Conservation (phyloP, 1,140 invertebrate species). For the Ectropis grisescens region DNA sequence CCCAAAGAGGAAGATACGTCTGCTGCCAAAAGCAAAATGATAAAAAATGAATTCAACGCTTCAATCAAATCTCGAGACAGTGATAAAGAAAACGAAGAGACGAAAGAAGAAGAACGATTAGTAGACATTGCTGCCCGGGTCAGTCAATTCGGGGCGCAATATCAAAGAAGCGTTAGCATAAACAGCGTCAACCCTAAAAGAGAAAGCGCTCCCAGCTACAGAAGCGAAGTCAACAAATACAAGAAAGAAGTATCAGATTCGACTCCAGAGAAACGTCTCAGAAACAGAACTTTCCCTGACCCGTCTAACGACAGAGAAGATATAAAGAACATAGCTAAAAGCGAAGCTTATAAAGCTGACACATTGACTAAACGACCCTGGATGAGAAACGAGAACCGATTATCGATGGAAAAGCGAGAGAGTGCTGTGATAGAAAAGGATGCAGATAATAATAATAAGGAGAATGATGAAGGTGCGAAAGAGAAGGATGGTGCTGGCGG, state of each 20-base stretch:
- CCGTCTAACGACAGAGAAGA: slow-evolving; percentile 60
- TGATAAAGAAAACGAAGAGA: slow-evolving; percentile 77
- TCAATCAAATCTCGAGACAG: slow-evolving; percentile 73
- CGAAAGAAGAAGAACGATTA: slow-evolving; percentile 44
- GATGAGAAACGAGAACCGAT: slow-evolving; percentile 49
- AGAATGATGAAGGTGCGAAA: slow-evolving; percentile 31
- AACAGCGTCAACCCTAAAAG: slow-evolving; percentile 51
- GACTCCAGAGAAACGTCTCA: slow-evolving; percentile 60
- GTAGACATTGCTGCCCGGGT: slow-evolving; percentile 57
- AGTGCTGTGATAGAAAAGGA: slow-evolving; percentile 62
- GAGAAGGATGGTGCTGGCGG: slow-evolving; percentile 33
- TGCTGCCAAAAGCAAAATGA: slow-evolving; percentile 30
- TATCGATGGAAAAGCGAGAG: slow-evolving; percentile 37
- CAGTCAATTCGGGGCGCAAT: slow-evolving; percentile 51
- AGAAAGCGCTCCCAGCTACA: slow-evolving; percentile 44
- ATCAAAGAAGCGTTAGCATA: slow-evolving; percentile 55
- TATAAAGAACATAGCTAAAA: slow-evolving; percentile 53
- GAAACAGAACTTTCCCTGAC: slow-evolving; percentile 66
- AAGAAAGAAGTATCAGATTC: slow-evolving; percentile 68
- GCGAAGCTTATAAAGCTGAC: slow-evolving; percentile 57
- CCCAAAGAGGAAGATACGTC: slow-evolving; percentile 31
- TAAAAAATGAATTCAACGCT: slow-evolving; percentile 63
- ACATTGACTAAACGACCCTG: slow-evolving; percentile 55
- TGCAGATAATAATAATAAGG: slow-evolving; percentile 18
- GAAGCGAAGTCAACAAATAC: slow-evolving; percentile 56